Conservation (phyloP, 2,888 invertebrate species). For the Leucoma salicis region DNA sequence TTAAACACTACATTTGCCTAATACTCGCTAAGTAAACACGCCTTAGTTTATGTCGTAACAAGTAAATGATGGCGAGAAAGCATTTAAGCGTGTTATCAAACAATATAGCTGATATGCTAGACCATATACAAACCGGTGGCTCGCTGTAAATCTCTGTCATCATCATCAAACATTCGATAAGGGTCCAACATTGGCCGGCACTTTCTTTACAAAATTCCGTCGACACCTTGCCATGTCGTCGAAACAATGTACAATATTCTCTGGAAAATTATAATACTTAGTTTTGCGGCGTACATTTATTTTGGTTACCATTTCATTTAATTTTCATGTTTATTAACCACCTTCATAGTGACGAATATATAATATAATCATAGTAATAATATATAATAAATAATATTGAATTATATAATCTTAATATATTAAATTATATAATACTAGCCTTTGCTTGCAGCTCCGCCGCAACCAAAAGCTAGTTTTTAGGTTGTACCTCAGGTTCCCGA, state of each 20-base stretch:
- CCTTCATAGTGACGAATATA: no score
- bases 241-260: constrained; percentile 8
- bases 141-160: constrained; percentile 52
- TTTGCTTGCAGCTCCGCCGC: no score
- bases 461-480: no score
- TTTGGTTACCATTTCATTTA: no score
- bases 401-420: no score
- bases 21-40: constrained; percentile 16
- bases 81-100: constrained; percentile 54
- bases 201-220: constrained; percentile 21
- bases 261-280: neutral
- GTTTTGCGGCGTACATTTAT: no score
- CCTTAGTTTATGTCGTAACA: constrained; percentile 16
- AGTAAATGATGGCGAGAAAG: constrained; percentile 36
- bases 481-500: no score
- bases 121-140: constrained; percentile 47
- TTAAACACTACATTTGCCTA: constrained; percentile 21
- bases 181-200: constrained; percentile 53
- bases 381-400: no score
- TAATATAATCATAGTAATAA: no score
- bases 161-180: constrained; percentile 56
- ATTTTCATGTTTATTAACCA: no score
- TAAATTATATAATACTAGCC: no score
- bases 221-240: constrained; percentile 3
- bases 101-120: constrained; percentile 47